A percentile compares a stretch with the other conserved stretches of the same genome.
Conservation (phyloP, 1,140 invertebrate species). For the Euwallacea fornicatus region DNA sequence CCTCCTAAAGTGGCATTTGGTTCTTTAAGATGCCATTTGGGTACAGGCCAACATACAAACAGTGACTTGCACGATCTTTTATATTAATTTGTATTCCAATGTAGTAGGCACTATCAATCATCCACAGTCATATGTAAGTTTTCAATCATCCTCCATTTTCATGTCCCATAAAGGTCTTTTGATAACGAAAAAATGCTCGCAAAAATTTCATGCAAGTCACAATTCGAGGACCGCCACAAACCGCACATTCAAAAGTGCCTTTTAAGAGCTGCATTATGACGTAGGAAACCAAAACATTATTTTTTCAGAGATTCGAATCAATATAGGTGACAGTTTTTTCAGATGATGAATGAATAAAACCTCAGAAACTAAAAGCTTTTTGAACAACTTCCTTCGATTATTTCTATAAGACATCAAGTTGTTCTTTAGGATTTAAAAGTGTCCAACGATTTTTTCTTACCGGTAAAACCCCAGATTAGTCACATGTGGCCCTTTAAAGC, state of each 20-base stretch:
- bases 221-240: constrained; percentile 22
- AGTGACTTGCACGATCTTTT: constrained; percentile 22
- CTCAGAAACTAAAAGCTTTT: too few relatives aligned
- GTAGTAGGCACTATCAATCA: neutral
- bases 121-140: neutral
- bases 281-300: constrained; percentile 33
- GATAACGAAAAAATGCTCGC: neutral
- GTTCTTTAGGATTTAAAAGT: neutral
- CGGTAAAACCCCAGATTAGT: constrained; percentile 36
- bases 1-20: constrained; percentile 7
- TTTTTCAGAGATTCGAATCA: constrained; percentile 20
- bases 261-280: constrained; percentile 26
- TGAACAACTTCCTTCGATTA: too few relatives aligned
- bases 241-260: constrained; percentile 19
- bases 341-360: constrained; percentile 7
- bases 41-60: constrained; percentile 23
- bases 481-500: constrained; percentile 36
- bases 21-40: constrained; percentile 12
- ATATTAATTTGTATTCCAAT: neutral
- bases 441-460: constrained; percentile 24
- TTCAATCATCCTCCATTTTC: neutral
- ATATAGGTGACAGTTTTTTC: constrained; percentile 13
- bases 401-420: too few relatives aligned
- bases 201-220: constrained; percentile 35
- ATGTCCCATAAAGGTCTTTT: neutral